Base-by-base conservation (phyloP, 2,797 vertebrate species). In the Semaprochilodus insignis region DNA sequence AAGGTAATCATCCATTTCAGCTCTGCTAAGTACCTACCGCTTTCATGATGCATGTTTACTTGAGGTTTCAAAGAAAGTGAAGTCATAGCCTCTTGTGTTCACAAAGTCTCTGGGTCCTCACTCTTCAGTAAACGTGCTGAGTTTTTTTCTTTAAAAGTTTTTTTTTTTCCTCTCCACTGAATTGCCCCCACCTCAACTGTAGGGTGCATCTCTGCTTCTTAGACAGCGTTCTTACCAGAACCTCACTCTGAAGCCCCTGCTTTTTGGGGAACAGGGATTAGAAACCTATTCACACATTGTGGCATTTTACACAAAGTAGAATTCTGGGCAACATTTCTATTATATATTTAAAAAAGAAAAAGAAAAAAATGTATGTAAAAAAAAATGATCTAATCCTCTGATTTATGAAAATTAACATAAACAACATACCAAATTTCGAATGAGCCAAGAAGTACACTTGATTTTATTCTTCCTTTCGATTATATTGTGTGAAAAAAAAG, bases 1-100 rank as follows among this genome's bases (percentile, higher is more conserved):
- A 62, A 76, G n/a, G 27, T 79, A 72, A 66, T 79, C 77, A 82
- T 75, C 75, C 63, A 82, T 78, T 80, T 82, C 80, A 77, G 23
- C 34, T 59, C 74, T 69, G 63, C 54, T 82, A 78, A 83, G 71
- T 73, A 51, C 62, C 55, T 52, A 36, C 15, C 3, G 54, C 67
- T 70, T 60, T 57, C 59, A 6, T 78, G 60, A 83, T 78, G 77
- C 75, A 52, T 83, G 75, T 66, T 78, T 73, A 73, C 54, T 52
- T 54, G 44, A 25, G 40, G 44, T 59, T 82, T 82, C 66, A 74
- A 83, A 78, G 51, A 73, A 73, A 34, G n/a, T 31, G 79, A 77
- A 66, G 21, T 69, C 73, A 81, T 67, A 31, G 60, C 66, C 51
- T 51, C 44, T 16, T 23, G 34, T 75, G n/a, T 62, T 62, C 57